Evolutionary conservation across 2,113 vertebrate genomes (phyloP).

Genomic region (Coracopsis vasa): DNA sequence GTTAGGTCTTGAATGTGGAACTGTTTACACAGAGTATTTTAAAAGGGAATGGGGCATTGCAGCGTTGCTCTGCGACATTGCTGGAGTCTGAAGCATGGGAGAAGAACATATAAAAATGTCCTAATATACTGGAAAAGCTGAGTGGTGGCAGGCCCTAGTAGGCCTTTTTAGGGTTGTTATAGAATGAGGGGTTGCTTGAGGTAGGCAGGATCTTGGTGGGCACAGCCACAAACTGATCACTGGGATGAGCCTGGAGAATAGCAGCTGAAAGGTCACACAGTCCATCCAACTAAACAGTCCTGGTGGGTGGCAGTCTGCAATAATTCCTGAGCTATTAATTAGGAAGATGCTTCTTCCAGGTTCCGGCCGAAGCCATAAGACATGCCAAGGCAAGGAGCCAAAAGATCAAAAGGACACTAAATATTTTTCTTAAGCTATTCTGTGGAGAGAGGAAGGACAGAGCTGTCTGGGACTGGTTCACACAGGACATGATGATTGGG

Average conservation of each 20-base stretch:
- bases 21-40: slow-evolving; percentile 30
- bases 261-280: slow-evolving; percentile 26
- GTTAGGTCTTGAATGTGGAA: not conserved
- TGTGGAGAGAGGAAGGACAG: not conserved
- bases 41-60: not conserved
- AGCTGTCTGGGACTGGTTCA: not conserved
- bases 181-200: not conserved
- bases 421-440: slow-evolving; percentile 30
- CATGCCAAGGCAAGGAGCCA: slow-evolving; percentile 50
- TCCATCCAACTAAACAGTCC: slow-evolving; percentile 55
- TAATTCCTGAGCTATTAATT: slow-evolving; percentile 66
- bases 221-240: not conserved
- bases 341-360: slow-evolving; percentile 56
- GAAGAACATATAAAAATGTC: not conserved
- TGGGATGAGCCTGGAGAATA: not conserved
- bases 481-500: not conserved
- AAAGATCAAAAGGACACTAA: slow-evolving; percentile 64
- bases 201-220: not conserved
- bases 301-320: slow-evolving; percentile 65
- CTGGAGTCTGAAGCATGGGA: not conserved
- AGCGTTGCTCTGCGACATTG: not conserved
- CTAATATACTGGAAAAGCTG: not conserved
- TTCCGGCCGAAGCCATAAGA: slow-evolving; percentile 30
- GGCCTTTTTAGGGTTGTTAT: not conserved
- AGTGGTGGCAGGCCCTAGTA: not conserved